phyloP scores from a whole-genome alignment of 1,140 invertebrate species.

The Scaptomyza hsui region DNA sequence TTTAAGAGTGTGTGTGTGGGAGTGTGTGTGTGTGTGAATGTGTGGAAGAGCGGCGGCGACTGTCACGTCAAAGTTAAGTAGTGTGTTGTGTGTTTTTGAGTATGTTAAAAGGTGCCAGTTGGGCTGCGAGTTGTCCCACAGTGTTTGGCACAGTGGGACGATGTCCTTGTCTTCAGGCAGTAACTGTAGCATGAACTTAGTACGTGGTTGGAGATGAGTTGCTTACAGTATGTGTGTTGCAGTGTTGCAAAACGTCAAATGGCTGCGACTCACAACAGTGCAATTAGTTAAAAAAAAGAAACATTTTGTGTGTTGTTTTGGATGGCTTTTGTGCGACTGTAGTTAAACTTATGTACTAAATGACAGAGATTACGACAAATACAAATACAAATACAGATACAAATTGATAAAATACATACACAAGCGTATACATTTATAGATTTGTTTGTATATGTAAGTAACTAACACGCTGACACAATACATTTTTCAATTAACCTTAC shows the following conservation, averaged over 20 bases:
- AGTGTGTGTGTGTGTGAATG: constrained; percentile 17
- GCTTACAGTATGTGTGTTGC: constrained; percentile 15
- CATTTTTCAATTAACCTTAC: constrained; percentile 1
- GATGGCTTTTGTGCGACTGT: constrained; percentile 23
- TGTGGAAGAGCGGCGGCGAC: constrained; percentile 60
- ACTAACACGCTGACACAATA: constrained; percentile 24
- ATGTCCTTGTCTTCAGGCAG: constrained; percentile 42
- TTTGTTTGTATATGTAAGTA: constrained; percentile 6
- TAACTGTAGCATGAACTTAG: constrained; percentile 44
- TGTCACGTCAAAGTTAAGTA: constrained; percentile 37
- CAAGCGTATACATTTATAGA: constrained; percentile 1
- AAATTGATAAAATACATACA: constrained; percentile 4
- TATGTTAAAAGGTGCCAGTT: constrained; percentile 12
- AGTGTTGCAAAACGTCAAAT: constrained; percentile 14
- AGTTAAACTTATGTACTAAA: constrained; percentile 26
- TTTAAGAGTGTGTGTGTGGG: too few species aligned
- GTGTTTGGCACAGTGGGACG: constrained; percentile 33
- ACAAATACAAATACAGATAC: constrained; percentile 21
- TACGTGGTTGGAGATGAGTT: constrained; percentile 2
- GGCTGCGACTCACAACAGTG: background rate
- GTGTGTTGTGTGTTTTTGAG: constrained; percentile 6
- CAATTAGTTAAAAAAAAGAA: background rate
- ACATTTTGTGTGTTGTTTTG: background rate
- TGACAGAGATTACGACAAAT: constrained; percentile 33
- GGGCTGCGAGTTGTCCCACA: constrained; percentile 3